A percentile compares a stretch with the other conserved stretches of the same genome.
Conservation (phyloP, 2,888 invertebrate species). For the Smittia sp. region DNA sequence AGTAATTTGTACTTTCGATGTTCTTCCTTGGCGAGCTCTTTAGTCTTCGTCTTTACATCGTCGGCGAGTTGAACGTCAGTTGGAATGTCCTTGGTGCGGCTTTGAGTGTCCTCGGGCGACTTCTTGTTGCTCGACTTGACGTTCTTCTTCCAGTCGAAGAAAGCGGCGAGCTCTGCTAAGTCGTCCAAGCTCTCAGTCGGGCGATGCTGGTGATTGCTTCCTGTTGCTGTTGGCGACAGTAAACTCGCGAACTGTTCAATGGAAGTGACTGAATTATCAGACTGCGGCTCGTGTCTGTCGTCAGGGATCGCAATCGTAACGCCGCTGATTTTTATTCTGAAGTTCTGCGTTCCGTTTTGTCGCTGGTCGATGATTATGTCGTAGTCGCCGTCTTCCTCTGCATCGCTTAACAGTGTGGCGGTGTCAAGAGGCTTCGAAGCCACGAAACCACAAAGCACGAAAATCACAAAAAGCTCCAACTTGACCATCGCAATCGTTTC, state of each 20-base stretch:
- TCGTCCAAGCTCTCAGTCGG: not conserved
- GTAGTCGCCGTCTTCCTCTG: constrained; percentile 46
- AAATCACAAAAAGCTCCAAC: not conserved
- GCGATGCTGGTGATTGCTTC: not conserved
- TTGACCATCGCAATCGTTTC: not conserved
- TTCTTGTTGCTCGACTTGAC: not conserved
- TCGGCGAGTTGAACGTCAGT: constrained; percentile 3
- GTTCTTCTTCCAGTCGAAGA: constrained; percentile 22
- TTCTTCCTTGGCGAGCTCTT: not conserved
- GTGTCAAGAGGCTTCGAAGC: not conserved
- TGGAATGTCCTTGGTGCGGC: constrained; percentile 20
- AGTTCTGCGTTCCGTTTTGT: constrained; percentile 76
- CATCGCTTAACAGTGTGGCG: not conserved
- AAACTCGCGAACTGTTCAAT: constrained; percentile 1
- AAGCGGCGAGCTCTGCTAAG: not conserved
- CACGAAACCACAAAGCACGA: not conserved
- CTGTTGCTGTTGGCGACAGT: not conserved
- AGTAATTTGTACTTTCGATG: constrained; percentile 8
- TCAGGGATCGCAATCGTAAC: constrained; percentile 58
- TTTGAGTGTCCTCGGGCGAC: not conserved
- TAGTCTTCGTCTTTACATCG: not conserved
- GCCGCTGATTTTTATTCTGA: constrained; percentile 66
- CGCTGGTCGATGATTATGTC: constrained; percentile 65
- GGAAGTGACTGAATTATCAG: not conserved
- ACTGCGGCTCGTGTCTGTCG: not conserved